A percentile compares a stretch with the other conserved stretches of the same genome.
Conservation (phyloP, 2,888 invertebrate genomes). For the Microctonus hyperodae region DNA sequence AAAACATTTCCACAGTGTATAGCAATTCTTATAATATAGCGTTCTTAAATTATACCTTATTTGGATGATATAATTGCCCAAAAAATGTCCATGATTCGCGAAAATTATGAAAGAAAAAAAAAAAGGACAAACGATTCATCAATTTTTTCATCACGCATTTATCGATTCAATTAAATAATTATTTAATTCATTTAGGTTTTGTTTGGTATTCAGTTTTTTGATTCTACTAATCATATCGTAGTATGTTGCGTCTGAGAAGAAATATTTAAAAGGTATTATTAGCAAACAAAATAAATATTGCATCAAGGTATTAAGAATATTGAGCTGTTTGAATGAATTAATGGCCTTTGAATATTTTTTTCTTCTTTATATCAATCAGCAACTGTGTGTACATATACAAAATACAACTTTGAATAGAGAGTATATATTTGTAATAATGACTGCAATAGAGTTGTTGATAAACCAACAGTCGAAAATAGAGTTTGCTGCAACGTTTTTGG, state of each 20-base stretch:
- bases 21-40: neutral
- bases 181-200: no score
- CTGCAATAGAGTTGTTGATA: neutral
- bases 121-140: no score
- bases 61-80: no score
- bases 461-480: neutral
- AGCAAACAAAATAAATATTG: neutral
- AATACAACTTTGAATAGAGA: neutral
- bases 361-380: neutral
- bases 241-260: no score
- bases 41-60: neutral
- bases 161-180: no score
- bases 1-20: neutral
- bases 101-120: no score
- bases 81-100: no score
- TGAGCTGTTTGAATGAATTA: no score
- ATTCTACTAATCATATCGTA: no score
- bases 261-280: neutral
- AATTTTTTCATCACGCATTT: no score
- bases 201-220: no score
- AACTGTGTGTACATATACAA: neutral
- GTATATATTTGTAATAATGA: neutral
- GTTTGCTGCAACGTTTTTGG: slow-evolving; percentile 8
- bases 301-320: neutral
- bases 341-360: neutral